Base-by-base conservation (phyloP, 1,140 invertebrate genomes). In the Caenorhabditis inopinata region DNA sequence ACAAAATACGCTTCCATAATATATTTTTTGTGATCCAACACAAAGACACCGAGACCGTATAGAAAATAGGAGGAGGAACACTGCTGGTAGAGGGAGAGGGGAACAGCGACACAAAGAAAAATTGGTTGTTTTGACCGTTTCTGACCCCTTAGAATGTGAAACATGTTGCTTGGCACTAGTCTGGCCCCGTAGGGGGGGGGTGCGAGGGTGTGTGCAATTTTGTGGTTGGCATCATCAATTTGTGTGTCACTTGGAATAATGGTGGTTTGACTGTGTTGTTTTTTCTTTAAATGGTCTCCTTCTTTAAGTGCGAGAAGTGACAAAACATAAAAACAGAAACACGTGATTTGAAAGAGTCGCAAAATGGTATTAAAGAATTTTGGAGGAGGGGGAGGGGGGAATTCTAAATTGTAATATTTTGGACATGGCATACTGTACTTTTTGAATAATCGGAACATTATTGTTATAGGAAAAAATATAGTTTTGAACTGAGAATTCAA, bases 1-100 rank as follows among this genome's bases (percentile, higher is more conserved):
- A 68, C 58, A 68, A 68, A 68, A 68, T 68, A 9, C 38, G 58
- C 58, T 68, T 68, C 51, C 32, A 68, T 38, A 68, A 68, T 68
- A 68, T 68, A 68, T 68, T 68, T 68, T 68, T 68, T 35, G 29
- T 35, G 38, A 5, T 14, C 38, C 38, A 42, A 42, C 38, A 42
- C 58, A 38, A 38, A 68, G 58, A 68, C 53, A 58, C 58, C 58
- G 58, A 68, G 32, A 68, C 58, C 32, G 58, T 68, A 68, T 68
- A 68, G n/a, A 38, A 38, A 18, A 21, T 9, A 23, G n/a, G 3
- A 51, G 4, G 3, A 23, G 3, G 21, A 23, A 38, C 9, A 9
- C 35, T 12, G n/a, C 21, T 27, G 11, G n/a, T 25, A 6, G 27
- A 32, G 9, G 32, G 0, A 12, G 27, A 32, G 32, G 58, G n/a